Evolutionary conservation across 2,113 vertebrate species (phyloP).

Genomic region (Apeltes quadracus): DNA sequence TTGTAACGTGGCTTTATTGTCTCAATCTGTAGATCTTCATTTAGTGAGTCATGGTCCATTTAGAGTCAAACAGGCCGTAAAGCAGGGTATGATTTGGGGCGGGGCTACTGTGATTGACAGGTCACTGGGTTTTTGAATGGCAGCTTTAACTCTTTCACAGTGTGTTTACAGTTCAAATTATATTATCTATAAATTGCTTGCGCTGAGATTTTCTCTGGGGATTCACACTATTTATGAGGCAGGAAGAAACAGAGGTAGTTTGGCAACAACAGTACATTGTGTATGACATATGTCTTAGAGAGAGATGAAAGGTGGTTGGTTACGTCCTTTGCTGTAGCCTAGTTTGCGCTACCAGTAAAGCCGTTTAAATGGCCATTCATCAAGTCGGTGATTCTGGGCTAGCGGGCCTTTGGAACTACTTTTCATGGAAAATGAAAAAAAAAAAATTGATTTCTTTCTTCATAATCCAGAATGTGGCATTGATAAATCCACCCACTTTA

Average conservation of each 20-base stretch:
- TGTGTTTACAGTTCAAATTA: neutral
- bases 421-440: neutral
- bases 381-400: conserved; percentile 6
- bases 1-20: no score
- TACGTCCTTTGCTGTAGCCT: neutral
- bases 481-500: neutral
- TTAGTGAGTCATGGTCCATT: neutral
- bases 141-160: neutral
- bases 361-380: conserved; percentile 15
- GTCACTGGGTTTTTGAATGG: neutral
- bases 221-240: neutral
- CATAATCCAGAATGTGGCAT: neutral
- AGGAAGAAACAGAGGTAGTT: neutral
- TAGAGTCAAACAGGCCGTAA: neutral
- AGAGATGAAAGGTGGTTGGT: neutral
- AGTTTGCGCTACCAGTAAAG: neutral
- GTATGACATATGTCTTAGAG: neutral
- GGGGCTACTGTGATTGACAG: conserved; percentile 1
- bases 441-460: neutral
- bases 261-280: neutral
- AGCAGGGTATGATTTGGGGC: neutral
- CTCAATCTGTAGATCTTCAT: neutral
- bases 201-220: neutral
- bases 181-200: neutral
- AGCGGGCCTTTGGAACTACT: neutral